Percentiles rank a stretch among this genome's conserved stretches.
Evolutionary conservation across 2,888 invertebrate species (phyloP).

Genomic region (Allacma fusca): DNA sequence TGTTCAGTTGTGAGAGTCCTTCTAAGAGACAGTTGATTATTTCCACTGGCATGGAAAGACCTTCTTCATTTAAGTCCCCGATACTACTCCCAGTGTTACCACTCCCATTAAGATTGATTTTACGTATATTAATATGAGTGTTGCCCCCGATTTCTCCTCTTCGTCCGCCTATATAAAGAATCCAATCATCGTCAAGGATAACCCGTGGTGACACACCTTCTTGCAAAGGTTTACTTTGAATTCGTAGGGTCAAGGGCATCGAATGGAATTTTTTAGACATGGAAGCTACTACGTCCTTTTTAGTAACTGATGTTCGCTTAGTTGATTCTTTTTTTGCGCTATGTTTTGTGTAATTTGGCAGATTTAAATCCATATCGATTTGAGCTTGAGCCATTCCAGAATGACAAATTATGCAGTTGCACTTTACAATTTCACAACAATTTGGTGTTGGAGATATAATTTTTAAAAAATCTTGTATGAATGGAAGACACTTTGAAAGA

Average conservation of each 20-base stretch:
- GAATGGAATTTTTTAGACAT: constrained; percentile 8
- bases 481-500: too few species aligned
- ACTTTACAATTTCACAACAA: background rate
- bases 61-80: too few species aligned
- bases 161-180: too few species aligned
- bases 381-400: too few species aligned
- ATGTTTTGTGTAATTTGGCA: too few species aligned
- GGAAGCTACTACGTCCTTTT: too few species aligned
- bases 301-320: too few species aligned
- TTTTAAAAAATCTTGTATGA: too few species aligned
- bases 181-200: constrained; percentile 26
- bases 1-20: too few species aligned
- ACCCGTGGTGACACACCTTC: background rate
- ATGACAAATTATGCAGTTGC: constrained; percentile 25
- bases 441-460: too few species aligned
- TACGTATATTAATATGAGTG: constrained; percentile 1
- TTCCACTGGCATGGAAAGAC: background rate
- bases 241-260: constrained; percentile 5
- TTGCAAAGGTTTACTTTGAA: background rate
- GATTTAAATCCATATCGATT: background rate
- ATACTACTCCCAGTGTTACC: background rate
- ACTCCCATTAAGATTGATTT: background rate
- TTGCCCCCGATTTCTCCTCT: background rate
- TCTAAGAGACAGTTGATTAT: background rate
- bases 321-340: too few species aligned